These are phyloP conservation scores for Abscondita cerata DNA, from an alignment of 2,888 invertebrate species.

Conservation along the genomic window DNA sequence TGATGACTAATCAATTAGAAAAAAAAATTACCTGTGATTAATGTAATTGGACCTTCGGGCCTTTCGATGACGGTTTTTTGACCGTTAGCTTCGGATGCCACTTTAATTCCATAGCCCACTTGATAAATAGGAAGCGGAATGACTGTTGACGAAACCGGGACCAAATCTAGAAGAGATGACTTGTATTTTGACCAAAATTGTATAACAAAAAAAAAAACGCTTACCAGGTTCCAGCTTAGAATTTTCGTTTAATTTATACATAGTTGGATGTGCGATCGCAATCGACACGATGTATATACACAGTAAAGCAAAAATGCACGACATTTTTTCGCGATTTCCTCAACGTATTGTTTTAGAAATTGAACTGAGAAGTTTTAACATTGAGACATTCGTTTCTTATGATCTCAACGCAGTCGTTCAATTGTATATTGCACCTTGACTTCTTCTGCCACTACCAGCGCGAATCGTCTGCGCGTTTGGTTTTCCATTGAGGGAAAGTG, in stretches of 20 bases:
- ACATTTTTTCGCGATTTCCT: conserved; percentile 18
- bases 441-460: too few relatives aligned
- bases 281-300: conserved; percentile 71
- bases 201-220: background rate
- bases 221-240: conserved; percentile 62
- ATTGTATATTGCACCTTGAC: background rate
- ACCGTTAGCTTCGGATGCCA: conserved; percentile 55
- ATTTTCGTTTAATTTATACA: conserved; percentile 62
- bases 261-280: conserved; percentile 57
- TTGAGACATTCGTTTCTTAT: conserved; percentile 26
- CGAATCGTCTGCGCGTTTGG: too few relatives aligned
- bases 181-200: too few relatives aligned
- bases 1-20: too few relatives aligned
- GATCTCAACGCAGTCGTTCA: conserved; percentile 26
- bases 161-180: conserved; percentile 62
- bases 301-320: conserved; percentile 70
- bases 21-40: conserved; percentile 49
- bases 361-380: conserved; percentile 20
- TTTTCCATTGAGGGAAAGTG: conserved; percentile 36
- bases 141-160: conserved; percentile 72
- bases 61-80: conserved; percentile 51
- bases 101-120: conserved; percentile 64
- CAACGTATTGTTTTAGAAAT: conserved; percentile 13
- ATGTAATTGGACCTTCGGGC: conserved; percentile 51
- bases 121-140: conserved; percentile 69